Conservation (phyloP, 2,797 vertebrate species). For the Brachymystax lenok region DNA sequence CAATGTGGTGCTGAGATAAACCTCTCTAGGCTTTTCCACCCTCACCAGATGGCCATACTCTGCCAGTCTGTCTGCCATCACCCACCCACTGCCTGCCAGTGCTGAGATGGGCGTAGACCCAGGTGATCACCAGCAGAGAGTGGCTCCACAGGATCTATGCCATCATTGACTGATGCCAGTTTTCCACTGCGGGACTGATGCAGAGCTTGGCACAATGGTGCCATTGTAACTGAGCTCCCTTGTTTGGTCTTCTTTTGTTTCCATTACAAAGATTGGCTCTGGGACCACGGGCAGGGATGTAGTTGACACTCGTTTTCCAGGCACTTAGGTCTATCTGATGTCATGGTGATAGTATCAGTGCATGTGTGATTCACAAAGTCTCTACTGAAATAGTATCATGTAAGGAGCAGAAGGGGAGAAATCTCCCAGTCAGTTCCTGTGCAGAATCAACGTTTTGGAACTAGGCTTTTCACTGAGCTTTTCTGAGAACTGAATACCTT, state of each 20-base stretch:
- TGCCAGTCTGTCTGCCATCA: neutral
- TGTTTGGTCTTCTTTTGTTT: neutral
- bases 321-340: constrained; percentile 1
- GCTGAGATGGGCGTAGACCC: neutral
- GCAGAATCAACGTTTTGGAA: neutral
- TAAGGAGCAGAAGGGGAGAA: neutral
- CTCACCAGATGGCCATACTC: constrained; percentile 2
- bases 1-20: constrained; percentile 2
- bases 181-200: neutral
- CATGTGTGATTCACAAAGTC: neutral
- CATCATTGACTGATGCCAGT: constrained; percentile 1
- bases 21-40: neutral
- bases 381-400: neutral
- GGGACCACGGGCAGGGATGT: neutral
- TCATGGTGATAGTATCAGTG: constrained; percentile 1
- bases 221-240: neutral
- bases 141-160: neutral
- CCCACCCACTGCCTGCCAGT: neutral
- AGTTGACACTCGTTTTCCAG: neutral
- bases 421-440: neutral
- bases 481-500: too few relatives aligned
- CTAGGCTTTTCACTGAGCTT: neutral
- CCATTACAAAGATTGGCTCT: constrained; percentile 3
- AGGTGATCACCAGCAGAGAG: neutral
- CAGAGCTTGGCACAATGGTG: neutral